Percentiles rank a stretch among this genome's conserved stretches.
phyloP scores from a whole-genome alignment of 2,113 vertebrate genomes.

The Nestor notabilis region DNA sequence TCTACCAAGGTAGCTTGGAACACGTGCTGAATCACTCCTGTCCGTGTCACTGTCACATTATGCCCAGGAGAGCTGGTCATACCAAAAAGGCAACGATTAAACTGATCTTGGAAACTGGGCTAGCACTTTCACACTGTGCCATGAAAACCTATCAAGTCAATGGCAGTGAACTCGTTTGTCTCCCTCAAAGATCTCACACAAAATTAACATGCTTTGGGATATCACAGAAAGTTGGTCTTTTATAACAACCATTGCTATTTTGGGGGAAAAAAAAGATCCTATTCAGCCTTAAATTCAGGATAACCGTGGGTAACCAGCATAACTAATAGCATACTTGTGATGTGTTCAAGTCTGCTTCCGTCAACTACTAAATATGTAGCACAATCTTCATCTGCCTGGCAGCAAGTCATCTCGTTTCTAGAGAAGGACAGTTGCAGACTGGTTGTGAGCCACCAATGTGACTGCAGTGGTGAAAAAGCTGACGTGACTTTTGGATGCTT shows the following conservation, averaged over 20 bases:
- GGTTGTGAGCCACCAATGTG: background rate
- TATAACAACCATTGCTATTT: background rate
- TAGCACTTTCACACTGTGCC: background rate
- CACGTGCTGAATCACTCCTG: background rate
- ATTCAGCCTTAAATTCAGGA: background rate
- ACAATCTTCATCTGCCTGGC: background rate
- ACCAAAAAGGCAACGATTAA: background rate
- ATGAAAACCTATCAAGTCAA: background rate
- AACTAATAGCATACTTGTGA: background rate
- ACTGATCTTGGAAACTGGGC: background rate
- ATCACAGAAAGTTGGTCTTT: background rate
- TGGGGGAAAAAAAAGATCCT: background rate
- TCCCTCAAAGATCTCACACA: background rate
- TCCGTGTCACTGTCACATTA: background rate
- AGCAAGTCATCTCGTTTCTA: background rate
- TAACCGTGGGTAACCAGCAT: background rate
- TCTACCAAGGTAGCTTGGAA: rapidly evolving
- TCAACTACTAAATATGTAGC: background rate
- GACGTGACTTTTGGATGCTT: background rate
- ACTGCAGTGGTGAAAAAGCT: background rate
- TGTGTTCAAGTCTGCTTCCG: background rate
- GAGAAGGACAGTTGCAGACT: background rate
- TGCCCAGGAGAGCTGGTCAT: rapidly evolving
- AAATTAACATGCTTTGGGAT: background rate
- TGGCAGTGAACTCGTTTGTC: background rate